Evolutionary conservation across 2,888 invertebrate genomes (phyloP), one percentile per base, ranked within the genome.

Genomic region (Anorthoa munda): DNA sequence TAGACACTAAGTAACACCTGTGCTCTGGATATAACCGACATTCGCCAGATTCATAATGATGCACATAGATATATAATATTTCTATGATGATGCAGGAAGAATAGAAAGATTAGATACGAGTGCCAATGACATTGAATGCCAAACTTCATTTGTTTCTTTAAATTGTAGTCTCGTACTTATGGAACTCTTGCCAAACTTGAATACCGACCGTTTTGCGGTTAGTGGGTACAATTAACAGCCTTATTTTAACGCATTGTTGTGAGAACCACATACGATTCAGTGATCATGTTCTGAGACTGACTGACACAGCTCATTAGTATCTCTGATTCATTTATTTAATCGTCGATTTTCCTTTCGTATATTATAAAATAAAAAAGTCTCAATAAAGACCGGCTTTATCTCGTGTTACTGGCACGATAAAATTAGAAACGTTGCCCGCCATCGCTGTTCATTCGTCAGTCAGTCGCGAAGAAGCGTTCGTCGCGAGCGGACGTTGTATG

Each of bases 321-420:
- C 53, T 77, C 65, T 77, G 81, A 82, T 81, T 79, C 65, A 80
- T 81, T 75, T 73, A 67, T 72, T 80, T 70, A 67, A 77, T 77
- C 69, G 26, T 72, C 56, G 67, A 89, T 90, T 88, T 82, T 81
- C 74, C 63, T 85, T 81, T 77, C 86, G 88, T 87, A 89, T 88
- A 88, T 91, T 91, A 91, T 88, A 93, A 93, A 91, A 92, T 93
- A 92, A 94, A 94, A 93, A 92, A 92, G 92, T 90, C 90, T 92
- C 92, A 92, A 94, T 94, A 95, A 95, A 95, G 94, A 93, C 92
- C 92, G 92, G 92, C 93, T 95, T 95, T 95, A 96, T 95, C 95
- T 95, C 95, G 95, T 95, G 92, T 96, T 96, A 96, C 96, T 95
- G 91, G 92, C 90, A 89, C 90, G 95, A 92, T 94, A 95, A 95